Evolutionary conservation across 2,797 vertebrate genomes (phyloP).

Genomic region (Amblyopsis hoosieri): DNA sequence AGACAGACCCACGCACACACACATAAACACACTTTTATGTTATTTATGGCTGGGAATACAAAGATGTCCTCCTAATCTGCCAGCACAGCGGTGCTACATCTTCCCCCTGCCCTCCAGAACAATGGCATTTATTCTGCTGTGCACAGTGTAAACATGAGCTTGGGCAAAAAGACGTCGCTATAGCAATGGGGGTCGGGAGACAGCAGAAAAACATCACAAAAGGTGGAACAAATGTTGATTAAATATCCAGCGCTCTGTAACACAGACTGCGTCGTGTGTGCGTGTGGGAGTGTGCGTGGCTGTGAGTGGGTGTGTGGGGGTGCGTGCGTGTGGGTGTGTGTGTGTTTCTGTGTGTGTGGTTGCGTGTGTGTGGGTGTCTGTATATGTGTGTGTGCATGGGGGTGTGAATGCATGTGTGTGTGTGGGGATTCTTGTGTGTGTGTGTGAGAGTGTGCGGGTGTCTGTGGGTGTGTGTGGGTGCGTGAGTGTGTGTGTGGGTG

Average conservation of each 20-base stretch:
- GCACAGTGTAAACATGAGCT: conserved; percentile 1
- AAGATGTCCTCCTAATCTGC: conserved; percentile 49
- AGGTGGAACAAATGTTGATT: background rate
- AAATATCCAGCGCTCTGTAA: background rate
- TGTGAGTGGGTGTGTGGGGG: too few species aligned
- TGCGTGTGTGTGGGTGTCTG: background rate
- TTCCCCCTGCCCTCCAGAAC: conserved; percentile 35
- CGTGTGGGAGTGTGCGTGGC: background rate
- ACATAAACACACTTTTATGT: background rate
- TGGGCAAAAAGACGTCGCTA: conserved; percentile 46
- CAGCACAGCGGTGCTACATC: too few species aligned
- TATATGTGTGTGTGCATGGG: background rate
- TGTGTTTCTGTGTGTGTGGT: background rate
- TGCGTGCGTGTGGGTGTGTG: background rate
- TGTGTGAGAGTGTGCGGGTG: background rate
- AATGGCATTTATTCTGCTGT: conserved; percentile 28
- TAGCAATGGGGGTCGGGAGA: conserved; percentile 34
- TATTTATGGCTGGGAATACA: conserved; percentile 5
- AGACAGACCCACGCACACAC: background rate
- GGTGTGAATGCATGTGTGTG: too few species aligned
- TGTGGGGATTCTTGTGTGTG: background rate
- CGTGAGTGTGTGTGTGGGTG: too few species aligned
- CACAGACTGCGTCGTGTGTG: background rate
- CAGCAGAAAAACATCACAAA: background rate
- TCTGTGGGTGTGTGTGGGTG: too few species aligned